Conservation (phyloP, 2,888 invertebrate species). For the Trilocha varians region DNA sequence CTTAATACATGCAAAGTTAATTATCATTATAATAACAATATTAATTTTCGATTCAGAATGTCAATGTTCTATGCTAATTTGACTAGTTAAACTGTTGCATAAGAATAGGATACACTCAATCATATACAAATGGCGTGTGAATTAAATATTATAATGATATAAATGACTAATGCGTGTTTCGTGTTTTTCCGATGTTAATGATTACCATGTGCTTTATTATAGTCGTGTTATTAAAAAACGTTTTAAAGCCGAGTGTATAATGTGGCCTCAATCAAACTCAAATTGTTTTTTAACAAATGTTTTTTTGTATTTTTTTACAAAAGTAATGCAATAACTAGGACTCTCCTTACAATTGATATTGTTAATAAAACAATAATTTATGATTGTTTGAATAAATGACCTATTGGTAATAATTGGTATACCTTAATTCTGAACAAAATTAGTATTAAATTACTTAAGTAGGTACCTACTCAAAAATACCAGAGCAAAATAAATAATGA, state of each 20-base stretch:
- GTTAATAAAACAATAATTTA: too few relatives aligned
- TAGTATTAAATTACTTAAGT: too few relatives aligned
- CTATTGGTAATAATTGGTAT: too few relatives aligned
- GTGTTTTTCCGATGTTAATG: constrained; percentile 30
- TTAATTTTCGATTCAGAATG: not conserved
- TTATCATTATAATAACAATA: not conserved
- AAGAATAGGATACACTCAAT: constrained; percentile 1
- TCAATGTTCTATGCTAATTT: not conserved
- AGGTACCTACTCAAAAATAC: too few relatives aligned
- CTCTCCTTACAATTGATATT: too few relatives aligned
- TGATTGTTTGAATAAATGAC: too few relatives aligned
- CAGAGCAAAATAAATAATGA: too few relatives aligned
- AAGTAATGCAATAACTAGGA: too few relatives aligned
- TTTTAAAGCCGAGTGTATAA: constrained; percentile 19
- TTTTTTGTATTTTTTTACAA: not conserved
- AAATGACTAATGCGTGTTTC: constrained; percentile 26
- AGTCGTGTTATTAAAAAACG: constrained; percentile 33
- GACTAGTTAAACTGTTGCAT: not conserved
- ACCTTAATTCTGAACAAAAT: too few relatives aligned
- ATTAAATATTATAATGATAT: constrained; percentile 12
- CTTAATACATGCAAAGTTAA: too few relatives aligned
- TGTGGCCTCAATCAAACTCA: constrained; percentile 48
- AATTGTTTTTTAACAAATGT: too few relatives aligned
- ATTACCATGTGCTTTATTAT: constrained; percentile 40
- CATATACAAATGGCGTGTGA: constrained; percentile 7